Percentiles rank a stretch among this genome's conserved stretches.
These are phyloP conservation scores for Athrips mouffetella DNA, from an alignment of 2,888 invertebrate species.

Conservation along the genomic window DNA sequence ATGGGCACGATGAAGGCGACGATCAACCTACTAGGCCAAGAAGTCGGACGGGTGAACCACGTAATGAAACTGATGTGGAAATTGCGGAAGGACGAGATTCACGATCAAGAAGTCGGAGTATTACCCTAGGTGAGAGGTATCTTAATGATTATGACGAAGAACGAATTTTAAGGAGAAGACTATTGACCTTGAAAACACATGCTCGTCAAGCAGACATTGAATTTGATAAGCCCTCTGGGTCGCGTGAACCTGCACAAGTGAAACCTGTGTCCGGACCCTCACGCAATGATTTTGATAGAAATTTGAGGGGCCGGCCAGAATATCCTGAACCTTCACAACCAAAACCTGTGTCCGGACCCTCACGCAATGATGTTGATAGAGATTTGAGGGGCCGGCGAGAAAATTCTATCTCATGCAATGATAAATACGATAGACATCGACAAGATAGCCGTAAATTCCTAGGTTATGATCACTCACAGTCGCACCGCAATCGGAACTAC, in stretches of 20 bases:
- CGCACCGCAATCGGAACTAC: background rate
- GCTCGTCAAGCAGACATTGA: no score
- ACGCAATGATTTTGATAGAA: no score
- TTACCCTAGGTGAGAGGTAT: background rate
- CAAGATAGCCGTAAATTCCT: background rate
- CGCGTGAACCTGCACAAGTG: no score
- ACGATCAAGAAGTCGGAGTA: conserved; percentile 18
- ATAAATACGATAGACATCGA: background rate
- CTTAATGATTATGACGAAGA: background rate
- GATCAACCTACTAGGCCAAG: background rate
- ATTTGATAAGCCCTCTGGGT: no score
- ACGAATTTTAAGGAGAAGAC: background rate
- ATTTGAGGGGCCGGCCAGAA: no score
- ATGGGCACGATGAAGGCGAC: background rate
- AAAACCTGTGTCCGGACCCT: background rate
- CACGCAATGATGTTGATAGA: no score
- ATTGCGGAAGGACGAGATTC: background rate
- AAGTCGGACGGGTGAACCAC: no score
- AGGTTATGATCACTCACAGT: background rate
- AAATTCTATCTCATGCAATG: background rate
- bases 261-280: no score
- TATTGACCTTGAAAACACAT: background rate
- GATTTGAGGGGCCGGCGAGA: no score
- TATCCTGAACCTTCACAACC: no score
- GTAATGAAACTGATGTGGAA: background rate